Evolutionary conservation across 2,113 vertebrate genomes (phyloP).

Genomic region (Campylomormyrus tamandua): DNA sequence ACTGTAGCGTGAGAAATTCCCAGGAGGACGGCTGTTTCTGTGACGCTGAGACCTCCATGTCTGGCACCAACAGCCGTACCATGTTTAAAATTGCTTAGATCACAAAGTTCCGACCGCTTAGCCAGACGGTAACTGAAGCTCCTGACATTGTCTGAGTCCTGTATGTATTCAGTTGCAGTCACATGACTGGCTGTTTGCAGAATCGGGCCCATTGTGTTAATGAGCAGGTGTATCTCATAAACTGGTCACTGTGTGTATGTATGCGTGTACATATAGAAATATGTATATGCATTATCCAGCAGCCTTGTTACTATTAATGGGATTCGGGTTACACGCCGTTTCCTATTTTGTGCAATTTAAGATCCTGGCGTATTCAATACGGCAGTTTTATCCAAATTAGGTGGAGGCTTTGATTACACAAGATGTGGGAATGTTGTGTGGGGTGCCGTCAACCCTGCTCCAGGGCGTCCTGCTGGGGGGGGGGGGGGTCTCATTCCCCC

Average conservation of each 20-base stretch:
- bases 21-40: not conserved
- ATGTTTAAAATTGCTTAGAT: not conserved
- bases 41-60: not conserved
- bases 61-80: not conserved
- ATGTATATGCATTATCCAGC: not conserved
- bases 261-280: not conserved
- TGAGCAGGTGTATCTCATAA: not conserved
- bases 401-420: slow-evolving; percentile 31
- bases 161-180: not conserved
- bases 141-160: not conserved
- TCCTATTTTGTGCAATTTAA: slow-evolving; percentile 29
- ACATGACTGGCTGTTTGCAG: not conserved
- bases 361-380: slow-evolving; percentile 19
- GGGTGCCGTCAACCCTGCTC: not conserved
- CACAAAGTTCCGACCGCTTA: not conserved
- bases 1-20: not conserved
- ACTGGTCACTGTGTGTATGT: not conserved
- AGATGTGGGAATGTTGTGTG: slow-evolving; percentile 8
- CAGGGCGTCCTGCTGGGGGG: not conserved
- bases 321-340: not conserved
- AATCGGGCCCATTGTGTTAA: not conserved
- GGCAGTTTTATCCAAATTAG: slow-evolving; percentile 35
- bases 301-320: not conserved
- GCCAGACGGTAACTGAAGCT: not conserved
- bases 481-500: slow-evolving; percentile 7